Evolutionary conservation across 1,140 invertebrate species (phyloP), one percentile per base, ranked within the genome.

Genomic region (Parasteatoda tepidariorum): DNA sequence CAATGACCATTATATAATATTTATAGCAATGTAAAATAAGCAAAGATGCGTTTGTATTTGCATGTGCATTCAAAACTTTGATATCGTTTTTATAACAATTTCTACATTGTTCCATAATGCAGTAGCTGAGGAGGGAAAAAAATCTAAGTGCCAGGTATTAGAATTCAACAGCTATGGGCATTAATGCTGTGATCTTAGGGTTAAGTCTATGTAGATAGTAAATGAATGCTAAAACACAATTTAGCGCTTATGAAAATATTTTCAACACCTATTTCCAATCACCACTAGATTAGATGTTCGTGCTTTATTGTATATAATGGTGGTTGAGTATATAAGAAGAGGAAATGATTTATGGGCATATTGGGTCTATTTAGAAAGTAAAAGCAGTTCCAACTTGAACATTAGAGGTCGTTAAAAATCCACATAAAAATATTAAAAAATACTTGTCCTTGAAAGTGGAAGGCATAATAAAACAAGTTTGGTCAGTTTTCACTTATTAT

Each of bases 381-480:
- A 71, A 79, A 79, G 64, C 22, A 79, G 75, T 66, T 68, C 48
- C 75, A 38, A 79, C 62, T 68, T 31, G 26, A 38, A 48, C 38
- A 79, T 79, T 68, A 79, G 57, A 61, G 64, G 78, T 82, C 30
- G 67, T 82, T 82, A 82, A 82, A 75, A 82, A 75, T 61, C 62
- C 64, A 48, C 41, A 33, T 38, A 55, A 34, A 82, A 62, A 82
- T 34, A 70, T 57, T 26, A 61, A 76, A 82, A 82, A 82, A 70
- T 70, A 22, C 78, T 30, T 68, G 78, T 71, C 78, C 78, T 82
- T 82, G 78, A 82, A 71, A 71, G 55, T 41, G 66, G 38, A 82
- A 79, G 38, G 76, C 67, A 82, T 82, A 82, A 82, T 82, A 82
- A 82, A 82, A 82, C 78, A 82, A 82, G 78, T 82, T 82, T 82